Conservation (phyloP, 2,797 vertebrate species). For the Dendrocincla tyrannina region DNA sequence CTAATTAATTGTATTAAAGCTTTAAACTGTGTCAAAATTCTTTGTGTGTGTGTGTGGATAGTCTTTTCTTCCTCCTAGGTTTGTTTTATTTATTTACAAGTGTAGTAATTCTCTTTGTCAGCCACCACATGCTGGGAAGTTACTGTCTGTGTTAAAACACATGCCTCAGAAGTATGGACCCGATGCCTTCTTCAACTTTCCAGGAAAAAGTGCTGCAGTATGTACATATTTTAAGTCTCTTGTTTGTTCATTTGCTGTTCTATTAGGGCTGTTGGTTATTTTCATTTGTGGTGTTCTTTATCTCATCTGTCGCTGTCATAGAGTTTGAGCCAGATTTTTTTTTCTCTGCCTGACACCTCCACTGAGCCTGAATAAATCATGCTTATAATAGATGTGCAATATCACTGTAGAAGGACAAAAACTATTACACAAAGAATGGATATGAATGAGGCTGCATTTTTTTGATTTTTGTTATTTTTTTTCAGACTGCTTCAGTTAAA, state of each 20-base stretch:
- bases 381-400: background rate
- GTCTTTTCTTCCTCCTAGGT: background rate
- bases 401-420: background rate
- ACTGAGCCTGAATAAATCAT: background rate
- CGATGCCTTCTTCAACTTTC: slow-evolving; percentile 98
- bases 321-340: background rate
- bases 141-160: slow-evolving; percentile 93
- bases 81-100: background rate
- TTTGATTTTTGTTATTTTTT: background rate
- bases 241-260: background rate
- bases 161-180: slow-evolving; percentile 95
- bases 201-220: slow-evolving; percentile 97
- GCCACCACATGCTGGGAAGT: slow-evolving; percentile 95
- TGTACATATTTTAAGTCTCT: slow-evolving; percentile 64
- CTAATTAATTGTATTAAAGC: background rate
- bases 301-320: background rate
- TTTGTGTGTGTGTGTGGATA: background rate
- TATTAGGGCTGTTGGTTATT: background rate
- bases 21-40: background rate
- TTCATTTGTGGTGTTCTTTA: background rate
- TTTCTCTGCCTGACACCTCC: background rate
- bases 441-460: background rate
- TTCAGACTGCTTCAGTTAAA: background rate
- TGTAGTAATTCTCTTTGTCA: slow-evolving; percentile 65
- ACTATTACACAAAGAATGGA: background rate